Conservation (phyloP, 2,888 invertebrate genomes). For the Dyspetes luteomarginatus region DNA sequence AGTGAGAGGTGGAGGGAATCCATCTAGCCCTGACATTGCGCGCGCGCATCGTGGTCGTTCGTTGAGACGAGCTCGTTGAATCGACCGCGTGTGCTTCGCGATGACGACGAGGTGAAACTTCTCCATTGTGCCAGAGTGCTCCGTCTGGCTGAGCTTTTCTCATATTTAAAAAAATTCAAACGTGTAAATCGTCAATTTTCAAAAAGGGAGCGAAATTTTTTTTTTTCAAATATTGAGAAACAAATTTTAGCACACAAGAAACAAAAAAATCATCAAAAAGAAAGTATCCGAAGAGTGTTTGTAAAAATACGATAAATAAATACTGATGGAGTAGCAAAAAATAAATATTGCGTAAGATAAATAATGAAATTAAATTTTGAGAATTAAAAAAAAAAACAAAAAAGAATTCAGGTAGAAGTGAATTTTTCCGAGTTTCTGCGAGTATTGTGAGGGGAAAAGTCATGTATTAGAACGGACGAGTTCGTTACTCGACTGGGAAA, state of each 20-base stretch:
- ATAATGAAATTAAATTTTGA: background rate
- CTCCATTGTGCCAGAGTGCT: conserved; percentile 56
- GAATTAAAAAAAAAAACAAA: no score
- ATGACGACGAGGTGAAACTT: conserved; percentile 67
- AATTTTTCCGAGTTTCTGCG: background rate
- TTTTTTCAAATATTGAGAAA: background rate
- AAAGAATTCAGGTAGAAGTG: no score
- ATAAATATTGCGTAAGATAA: background rate
- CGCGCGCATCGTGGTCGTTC: conserved; percentile 68
- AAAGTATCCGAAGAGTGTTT: background rate
- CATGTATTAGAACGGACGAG: conserved; percentile 5
- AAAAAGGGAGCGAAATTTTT: background rate
- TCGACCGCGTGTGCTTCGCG: conserved; percentile 73
- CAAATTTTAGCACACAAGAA: background rate
- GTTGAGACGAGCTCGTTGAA: conserved; percentile 58
- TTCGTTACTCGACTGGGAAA: conserved; percentile 32
- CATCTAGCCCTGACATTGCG: conserved; percentile 80
- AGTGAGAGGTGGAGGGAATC: conserved; percentile 65
- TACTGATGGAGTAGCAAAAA: background rate
- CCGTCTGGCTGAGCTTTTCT: conserved; percentile 38
- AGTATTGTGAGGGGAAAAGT: background rate
- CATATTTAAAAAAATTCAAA: no score
- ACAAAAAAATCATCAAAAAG: no score
- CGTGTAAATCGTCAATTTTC: no score
- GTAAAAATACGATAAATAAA: background rate